Evolutionary conservation across 2,888 invertebrate genomes (phyloP).

Genomic region (Bombylius discolor): DNA sequence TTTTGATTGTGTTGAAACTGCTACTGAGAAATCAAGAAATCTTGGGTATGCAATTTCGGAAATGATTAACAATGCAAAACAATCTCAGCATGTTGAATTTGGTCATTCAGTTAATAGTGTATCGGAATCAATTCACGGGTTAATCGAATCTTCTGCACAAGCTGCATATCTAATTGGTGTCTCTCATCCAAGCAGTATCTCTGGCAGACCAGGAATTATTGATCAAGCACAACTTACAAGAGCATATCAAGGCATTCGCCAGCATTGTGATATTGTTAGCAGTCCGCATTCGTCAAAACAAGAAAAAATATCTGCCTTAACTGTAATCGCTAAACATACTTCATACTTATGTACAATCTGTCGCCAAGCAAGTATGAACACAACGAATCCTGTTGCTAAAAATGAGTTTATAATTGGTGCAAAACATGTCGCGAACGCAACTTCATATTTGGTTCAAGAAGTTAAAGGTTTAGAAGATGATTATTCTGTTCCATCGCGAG

Average conservation of each 20-base stretch:
- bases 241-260: constrained; percentile 79
- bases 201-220: constrained; percentile 77
- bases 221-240: constrained; percentile 79
- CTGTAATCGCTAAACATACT: constrained; percentile 91
- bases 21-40: constrained; percentile 76
- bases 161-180: constrained; percentile 91
- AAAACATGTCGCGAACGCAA: constrained; percentile 93
- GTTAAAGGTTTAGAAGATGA: constrained; percentile 82
- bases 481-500: constrained; percentile 63
- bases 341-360: constrained; percentile 92
- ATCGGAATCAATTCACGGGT: constrained; percentile 75
- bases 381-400: constrained; percentile 82
- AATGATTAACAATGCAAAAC: constrained; percentile 83
- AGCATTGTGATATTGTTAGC: constrained; percentile 68
- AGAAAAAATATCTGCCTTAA: constrained; percentile 80
- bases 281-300: constrained; percentile 63
- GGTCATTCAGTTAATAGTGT: constrained; percentile 71
- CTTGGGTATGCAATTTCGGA: constrained; percentile 87
- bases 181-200: constrained; percentile 78
- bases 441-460: constrained; percentile 85
- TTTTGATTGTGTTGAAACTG: constrained; percentile 84
- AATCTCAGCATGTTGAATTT: constrained; percentile 73
- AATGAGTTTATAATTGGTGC: constrained; percentile 95
- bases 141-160: constrained; percentile 88
- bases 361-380: constrained; percentile 80